phyloP scores from a whole-genome alignment of 2,113 vertebrate genomes.

The Serilophus lunatus region DNA sequence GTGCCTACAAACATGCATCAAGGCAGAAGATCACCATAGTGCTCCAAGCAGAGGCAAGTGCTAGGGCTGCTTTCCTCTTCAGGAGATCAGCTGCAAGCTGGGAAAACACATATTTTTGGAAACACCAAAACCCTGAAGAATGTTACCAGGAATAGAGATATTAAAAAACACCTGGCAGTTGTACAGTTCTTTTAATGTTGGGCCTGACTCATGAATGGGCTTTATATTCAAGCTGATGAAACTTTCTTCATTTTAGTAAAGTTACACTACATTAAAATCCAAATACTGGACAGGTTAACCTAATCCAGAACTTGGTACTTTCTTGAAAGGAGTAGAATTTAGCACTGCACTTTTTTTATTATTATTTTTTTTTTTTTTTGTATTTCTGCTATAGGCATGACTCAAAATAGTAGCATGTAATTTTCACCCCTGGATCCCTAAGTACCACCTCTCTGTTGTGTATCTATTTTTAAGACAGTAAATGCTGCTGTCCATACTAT shows the following conservation, averaged over 20 bases:
- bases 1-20: background rate
- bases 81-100: background rate
- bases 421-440: background rate
- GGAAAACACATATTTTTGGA: background rate
- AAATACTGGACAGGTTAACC: background rate
- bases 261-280: background rate
- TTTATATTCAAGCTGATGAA: background rate
- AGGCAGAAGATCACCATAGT: background rate
- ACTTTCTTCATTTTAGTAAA: background rate
- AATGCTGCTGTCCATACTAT: background rate
- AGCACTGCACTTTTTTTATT: rapidly evolving
- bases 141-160: background rate
- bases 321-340: background rate
- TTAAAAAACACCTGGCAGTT: background rate
- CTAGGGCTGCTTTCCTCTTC: background rate
- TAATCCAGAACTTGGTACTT: background rate
- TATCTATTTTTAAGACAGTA: background rate
- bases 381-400: background rate
- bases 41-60: background rate
- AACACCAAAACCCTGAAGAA: background rate
- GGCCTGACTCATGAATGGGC: background rate
- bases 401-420: background rate
- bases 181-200: background rate
- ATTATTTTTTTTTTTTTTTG: background rate
- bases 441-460: background rate